A percentile compares a stretch with the other conserved stretches of the same genome.
These are phyloP conservation scores for Metaphire vulgaris DNA, from an alignment of 1,140 invertebrate species.

Conservation along the genomic window DNA sequence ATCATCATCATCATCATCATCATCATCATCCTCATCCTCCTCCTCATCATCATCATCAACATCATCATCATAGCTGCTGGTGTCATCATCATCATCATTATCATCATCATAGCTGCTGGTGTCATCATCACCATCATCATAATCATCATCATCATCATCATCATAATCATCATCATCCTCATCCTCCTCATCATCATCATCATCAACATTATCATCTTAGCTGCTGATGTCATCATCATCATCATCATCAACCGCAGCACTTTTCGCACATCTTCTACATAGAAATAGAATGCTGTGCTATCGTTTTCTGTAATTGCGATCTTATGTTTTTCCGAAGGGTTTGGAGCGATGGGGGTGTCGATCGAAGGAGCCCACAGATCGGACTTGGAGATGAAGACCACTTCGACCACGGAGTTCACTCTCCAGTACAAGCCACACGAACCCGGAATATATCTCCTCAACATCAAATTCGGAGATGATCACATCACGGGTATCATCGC, in stretches of 20 bases:
- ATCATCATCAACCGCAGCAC: background rate
- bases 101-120: too few relatives aligned
- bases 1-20: too few relatives aligned
- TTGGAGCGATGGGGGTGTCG: slow-evolving; percentile 84
- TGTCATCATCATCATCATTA: too few relatives aligned
- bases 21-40: too few relatives aligned
- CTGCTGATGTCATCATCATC: background rate
- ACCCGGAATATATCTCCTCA: slow-evolving; percentile 86
- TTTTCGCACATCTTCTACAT: too few relatives aligned
- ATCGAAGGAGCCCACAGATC: slow-evolving; percentile 88
- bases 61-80: too few relatives aligned
- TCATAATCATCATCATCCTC: background rate
- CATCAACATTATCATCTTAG: background rate
- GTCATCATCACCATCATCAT: too few relatives aligned
- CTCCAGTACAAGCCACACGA: slow-evolving; percentile 84
- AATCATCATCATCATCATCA: background rate
- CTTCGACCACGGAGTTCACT: slow-evolving; percentile 59
- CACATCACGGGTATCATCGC: slow-evolving; percentile 80
- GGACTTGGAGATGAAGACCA: slow-evolving; percentile 76
- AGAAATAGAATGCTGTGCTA: too few relatives aligned
- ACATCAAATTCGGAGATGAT: slow-evolving; percentile 93
- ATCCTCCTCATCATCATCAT: background rate
- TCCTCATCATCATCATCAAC: too few relatives aligned
- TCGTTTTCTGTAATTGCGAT: too few relatives aligned
- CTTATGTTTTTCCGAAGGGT: slow-evolving; percentile 57